Evolutionary conservation across 2,888 invertebrate species (phyloP), one percentile per base, ranked within the genome.

Genomic region (Dolomedes plantarius): DNA sequence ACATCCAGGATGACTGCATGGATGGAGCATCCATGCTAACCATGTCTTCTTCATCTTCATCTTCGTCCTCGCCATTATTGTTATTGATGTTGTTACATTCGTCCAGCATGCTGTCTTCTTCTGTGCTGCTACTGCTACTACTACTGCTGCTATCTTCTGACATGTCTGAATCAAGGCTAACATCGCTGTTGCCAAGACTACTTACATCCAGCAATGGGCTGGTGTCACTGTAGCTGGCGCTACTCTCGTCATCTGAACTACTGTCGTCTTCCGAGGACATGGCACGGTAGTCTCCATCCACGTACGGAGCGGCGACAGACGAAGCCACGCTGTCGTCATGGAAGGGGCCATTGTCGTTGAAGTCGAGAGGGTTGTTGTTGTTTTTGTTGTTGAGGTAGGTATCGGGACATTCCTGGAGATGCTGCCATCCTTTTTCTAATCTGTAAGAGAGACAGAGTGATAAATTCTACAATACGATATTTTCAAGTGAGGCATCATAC

Each of bases 191-290:
- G 0, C 71, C 86, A 0, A 86, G 71, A 46, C 86, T 86, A 56
- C 86, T 86, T 69, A 86, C 86, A n/a, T 86, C 86, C 74, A 86
- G 69, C 39, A 86, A 27, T 1, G 86, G 86, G 32, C 86, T 86
- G 32, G 86, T 86, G 65, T 86, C 86, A 46, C 86, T 86, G 71
- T 62, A 86, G 50, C 77, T 77, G 16, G 72, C 77, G n/a, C 86
- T 86, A 64, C 79, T 79, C 29, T 86, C 86, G 50, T 86, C 86
- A 5, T 86, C 86, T n/a, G 79, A 79, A 32, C 86, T 79, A 3
- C 79, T 79, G 2, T 39, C 79, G 31, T 86, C 86, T 31, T 86
- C 86, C 19, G 79, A 79, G 9, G 79, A 79, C 79, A 79, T 80
- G 50, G 68, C 74, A 65, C 77, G 67, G 50, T 79, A 79, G 50